These are phyloP conservation scores for Rhyacichthys aspro DNA, from an alignment of 2,797 vertebrate species.

Conservation along the genomic window DNA sequence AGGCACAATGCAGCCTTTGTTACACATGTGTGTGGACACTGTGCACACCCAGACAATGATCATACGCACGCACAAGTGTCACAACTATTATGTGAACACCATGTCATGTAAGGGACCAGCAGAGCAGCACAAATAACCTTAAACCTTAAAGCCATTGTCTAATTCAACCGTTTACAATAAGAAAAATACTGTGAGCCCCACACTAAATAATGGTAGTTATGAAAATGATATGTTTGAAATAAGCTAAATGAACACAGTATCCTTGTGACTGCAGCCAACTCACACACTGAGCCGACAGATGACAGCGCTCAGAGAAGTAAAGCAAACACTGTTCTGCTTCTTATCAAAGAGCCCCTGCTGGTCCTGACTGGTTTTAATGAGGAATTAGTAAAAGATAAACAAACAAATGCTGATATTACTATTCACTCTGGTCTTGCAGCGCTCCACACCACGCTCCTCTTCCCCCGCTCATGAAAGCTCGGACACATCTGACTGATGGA, in stretches of 20 bases:
- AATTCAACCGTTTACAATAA: slow-evolving; percentile 36
- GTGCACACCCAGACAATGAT: slow-evolving; percentile 13
- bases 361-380: slow-evolving; percentile 71
- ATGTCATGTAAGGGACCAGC: slow-evolving; percentile 41
- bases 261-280: slow-evolving; percentile 43
- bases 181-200: slow-evolving; percentile 20
- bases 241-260: slow-evolving; percentile 50
- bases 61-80: slow-evolving; percentile 33
- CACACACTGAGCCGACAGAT: slow-evolving; percentile 57
- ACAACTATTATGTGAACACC: slow-evolving; percentile 47
- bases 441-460: not conserved
- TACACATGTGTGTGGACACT: slow-evolving; percentile 45
- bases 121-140: slow-evolving; percentile 17
- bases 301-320: slow-evolving; percentile 56
- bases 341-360: slow-evolving; percentile 75
- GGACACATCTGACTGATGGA: slow-evolving; percentile 55
- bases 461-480: slow-evolving; percentile 60
- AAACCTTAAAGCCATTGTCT: slow-evolving; percentile 20
- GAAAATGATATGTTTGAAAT: slow-evolving; percentile 47
- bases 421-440: slow-evolving; percentile 26
- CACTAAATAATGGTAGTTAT: slow-evolving; percentile 32
- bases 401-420: slow-evolving; percentile 60
- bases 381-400: slow-evolving; percentile 72
- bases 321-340: slow-evolving; percentile 65
- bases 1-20: slow-evolving; percentile 48